Evolutionary conservation across 1,140 invertebrate species (phyloP).

Genomic region (Coptotermes formosanus): DNA sequence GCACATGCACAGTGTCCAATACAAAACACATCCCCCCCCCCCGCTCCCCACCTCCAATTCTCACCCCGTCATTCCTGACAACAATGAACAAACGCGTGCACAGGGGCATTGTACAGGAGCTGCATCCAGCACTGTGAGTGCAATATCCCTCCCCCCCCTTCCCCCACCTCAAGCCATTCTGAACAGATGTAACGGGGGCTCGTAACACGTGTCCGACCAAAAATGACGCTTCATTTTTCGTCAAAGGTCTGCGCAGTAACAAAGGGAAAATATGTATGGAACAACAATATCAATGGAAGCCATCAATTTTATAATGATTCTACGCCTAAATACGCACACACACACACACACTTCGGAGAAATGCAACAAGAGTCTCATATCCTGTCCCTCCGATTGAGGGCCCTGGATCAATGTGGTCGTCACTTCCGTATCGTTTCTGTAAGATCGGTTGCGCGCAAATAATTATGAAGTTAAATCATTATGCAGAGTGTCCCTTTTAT

Average conservation of each 20-base stretch:
- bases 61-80: no score
- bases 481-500: no score
- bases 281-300: not conserved
- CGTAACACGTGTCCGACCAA: not conserved
- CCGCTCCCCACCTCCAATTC: no score
- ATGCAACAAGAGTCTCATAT: not conserved
- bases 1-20: not conserved
- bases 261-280: not conserved
- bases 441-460: no score
- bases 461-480: no score
- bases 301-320: not conserved
- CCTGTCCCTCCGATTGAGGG: no score
- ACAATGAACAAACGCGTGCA: constrained; percentile 1
- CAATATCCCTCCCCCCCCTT: not conserved
- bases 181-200: not conserved
- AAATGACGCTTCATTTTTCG: not conserved
- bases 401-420: no score
- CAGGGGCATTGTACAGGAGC: not conserved
- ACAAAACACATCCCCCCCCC: not conserved
- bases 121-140: not conserved
- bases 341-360: not conserved
- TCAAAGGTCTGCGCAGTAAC: not conserved
- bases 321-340: not conserved
- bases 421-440: no score
- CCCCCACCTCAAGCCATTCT: not conserved